Base-by-base conservation (phyloP, 2,888 invertebrate species). In the Xestia c-nigrum region DNA sequence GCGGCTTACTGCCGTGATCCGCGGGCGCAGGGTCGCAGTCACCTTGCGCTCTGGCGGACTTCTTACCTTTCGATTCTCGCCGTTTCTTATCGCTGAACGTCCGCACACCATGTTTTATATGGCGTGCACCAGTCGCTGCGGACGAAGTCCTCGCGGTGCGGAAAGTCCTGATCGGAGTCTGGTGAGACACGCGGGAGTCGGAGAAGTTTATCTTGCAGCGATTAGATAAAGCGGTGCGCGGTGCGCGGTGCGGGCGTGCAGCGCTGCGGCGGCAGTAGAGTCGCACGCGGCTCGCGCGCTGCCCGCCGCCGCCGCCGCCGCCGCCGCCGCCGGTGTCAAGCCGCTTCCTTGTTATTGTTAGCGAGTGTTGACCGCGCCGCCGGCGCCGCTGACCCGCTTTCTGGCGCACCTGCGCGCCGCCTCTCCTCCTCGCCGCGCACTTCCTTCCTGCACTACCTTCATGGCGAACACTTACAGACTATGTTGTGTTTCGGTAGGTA, bases 201-300 rank as follows among this genome's bases (percentile, higher is more conserved):
- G 85, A 86, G 85, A 87, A 87, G 90, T 91, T 93, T 95, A 95
- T 95, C 95, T 84, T 89, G 90, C 91, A 90, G 78, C 93, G 95
- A 95, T 95, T 95, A 95, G 95, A 95, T 95, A 95, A 94, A 94
- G 94, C 92, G n/a, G 88, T 91, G 90, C 93, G 90, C 85, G 88
- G 88, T 89, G 90, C 83, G 89, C 31, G n/a, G 85, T 79, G 84
- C 87, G 86, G 70, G 68, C 14, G 52, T n/a, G 52, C 10, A 52
- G 77, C 43, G 47, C 64, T 14, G 88, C 88, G 90, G 87, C 87
- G 90, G 91, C 94, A 93, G 95, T 93, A 92, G 93, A 90, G 90
- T 83, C 86, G 86, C 89, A 91, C 89, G 90, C 92, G 89, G 87
- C 89, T 90, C 89, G 90, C 92, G 90, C 88, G 88, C 85, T 61